These are phyloP conservation scores for Petrosia ficiformis DNA, from an alignment of 37 sponge, comb jelly and placozoan genomes.

Conservation along the genomic window DNA sequence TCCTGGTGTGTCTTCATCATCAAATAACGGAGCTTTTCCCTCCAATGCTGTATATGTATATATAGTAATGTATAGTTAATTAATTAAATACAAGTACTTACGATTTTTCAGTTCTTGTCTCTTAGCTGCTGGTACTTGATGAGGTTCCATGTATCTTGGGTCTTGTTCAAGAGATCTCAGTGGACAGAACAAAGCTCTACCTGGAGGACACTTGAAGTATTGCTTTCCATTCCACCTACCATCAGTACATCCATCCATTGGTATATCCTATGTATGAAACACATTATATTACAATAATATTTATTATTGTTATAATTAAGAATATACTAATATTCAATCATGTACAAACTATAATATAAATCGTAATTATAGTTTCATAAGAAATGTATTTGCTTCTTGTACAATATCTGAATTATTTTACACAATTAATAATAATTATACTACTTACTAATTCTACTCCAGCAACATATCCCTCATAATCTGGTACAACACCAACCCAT, in stretches of 20 bases:
- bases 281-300: not conserved
- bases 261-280: not conserved
- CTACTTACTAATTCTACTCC: slow-evolving; percentile 58
- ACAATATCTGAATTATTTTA: not conserved
- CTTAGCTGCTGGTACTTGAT: not conserved
- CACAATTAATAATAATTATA: not conserved
- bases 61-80: not conserved
- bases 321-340: no score
- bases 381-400: no score
- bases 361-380: no score
- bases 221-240: slow-evolving; percentile 23
- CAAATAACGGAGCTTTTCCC: not conserved
- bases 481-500: slow-evolving; percentile 48
- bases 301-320: not conserved
- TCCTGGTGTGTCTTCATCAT: no score
- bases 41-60: not conserved
- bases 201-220: slow-evolving; percentile 47
- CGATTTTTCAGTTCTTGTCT: slow-evolving; percentile 15
- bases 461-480: slow-evolving; percentile 12
- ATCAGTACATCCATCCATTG: slow-evolving; percentile 16
- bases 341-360: no score
- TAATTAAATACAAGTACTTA: slow-evolving; percentile 5
- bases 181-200: not conserved
- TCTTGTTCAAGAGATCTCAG: slow-evolving; percentile 27
- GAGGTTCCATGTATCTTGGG: slow-evolving; percentile 19